Conservation (phyloP, 1,140 invertebrate genomes). For the Bradynema listronoti region DNA sequence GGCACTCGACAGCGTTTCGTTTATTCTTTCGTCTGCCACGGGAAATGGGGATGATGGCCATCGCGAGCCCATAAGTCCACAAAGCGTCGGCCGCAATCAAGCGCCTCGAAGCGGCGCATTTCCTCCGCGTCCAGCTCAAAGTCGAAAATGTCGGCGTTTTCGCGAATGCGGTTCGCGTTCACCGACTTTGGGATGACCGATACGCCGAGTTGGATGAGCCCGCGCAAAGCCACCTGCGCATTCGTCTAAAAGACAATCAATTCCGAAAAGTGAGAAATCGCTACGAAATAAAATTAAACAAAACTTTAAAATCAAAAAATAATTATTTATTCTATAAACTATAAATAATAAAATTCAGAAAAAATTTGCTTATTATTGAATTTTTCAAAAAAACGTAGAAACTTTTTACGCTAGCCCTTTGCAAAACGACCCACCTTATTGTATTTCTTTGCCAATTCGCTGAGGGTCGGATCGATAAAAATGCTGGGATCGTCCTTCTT, state of each 20-base stretch:
- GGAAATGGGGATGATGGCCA: constrained; percentile 17
- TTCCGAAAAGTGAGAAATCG: neutral
- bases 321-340: neutral
- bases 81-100: constrained; percentile 21
- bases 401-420: constrained; percentile 27
- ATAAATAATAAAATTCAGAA: constrained; percentile 1
- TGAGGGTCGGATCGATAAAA: constrained; percentile 23
- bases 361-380: no score
- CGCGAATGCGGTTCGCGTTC: constrained; percentile 45
- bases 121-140: constrained; percentile 42
- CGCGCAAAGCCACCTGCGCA: constrained; percentile 59
- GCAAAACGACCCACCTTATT: constrained; percentile 16
- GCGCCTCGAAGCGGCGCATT: constrained; percentile 10
- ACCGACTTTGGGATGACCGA: constrained; percentile 58
- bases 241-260: constrained; percentile 28
- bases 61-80: constrained; percentile 7
- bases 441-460: constrained; percentile 20
- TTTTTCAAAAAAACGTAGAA: no score
- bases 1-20: no score
- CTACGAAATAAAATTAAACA: no score
- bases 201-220: constrained; percentile 54
- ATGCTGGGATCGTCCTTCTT: constrained; percentile 37
- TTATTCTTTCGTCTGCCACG: no score
- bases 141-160: constrained; percentile 57
- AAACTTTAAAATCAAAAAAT: no score